Conservation (phyloP, 1,140 invertebrate genomes). For the Temnothorax curvispinosus region DNA sequence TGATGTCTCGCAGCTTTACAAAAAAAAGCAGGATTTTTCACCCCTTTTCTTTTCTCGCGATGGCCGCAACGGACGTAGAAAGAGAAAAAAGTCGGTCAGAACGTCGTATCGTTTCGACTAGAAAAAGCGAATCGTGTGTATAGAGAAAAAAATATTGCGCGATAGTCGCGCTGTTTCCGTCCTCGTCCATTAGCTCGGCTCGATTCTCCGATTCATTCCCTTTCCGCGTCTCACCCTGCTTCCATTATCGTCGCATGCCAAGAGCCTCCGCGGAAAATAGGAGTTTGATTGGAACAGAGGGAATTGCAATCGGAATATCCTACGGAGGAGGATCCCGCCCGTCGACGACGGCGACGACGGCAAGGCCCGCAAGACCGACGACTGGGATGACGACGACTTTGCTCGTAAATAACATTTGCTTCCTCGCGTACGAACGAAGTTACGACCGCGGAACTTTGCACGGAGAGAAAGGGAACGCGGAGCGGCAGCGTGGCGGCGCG, state of each 20-base stretch:
- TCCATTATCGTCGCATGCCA: constrained; percentile 72
- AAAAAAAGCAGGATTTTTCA: constrained; percentile 20
- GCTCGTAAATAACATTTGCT: constrained; percentile 78
- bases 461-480: constrained; percentile 34
- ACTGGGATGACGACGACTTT: constrained; percentile 60
- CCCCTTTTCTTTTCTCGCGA: neutral
- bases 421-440: constrained; percentile 69
- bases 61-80: neutral
- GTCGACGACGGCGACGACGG: neutral
- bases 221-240: constrained; percentile 36
- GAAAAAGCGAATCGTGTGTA: constrained; percentile 13
- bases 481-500: neutral
- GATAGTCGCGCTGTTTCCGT: constrained; percentile 39
- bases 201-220: constrained; percentile 56
- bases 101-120: too few relatives aligned
- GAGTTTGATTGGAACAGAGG: constrained; percentile 78
- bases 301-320: constrained; percentile 78
- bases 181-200: constrained; percentile 51
- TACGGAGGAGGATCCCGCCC: constrained; percentile 48
- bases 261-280: constrained; percentile 74
- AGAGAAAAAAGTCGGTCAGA: neutral
- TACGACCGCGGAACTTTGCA: constrained; percentile 72
- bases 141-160: constrained; percentile 41
- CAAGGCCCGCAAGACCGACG: neutral
- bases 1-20: constrained; percentile 25